phyloP scores from a whole-genome alignment of 2,888 invertebrate genomes.

The Nomada flava region DNA sequence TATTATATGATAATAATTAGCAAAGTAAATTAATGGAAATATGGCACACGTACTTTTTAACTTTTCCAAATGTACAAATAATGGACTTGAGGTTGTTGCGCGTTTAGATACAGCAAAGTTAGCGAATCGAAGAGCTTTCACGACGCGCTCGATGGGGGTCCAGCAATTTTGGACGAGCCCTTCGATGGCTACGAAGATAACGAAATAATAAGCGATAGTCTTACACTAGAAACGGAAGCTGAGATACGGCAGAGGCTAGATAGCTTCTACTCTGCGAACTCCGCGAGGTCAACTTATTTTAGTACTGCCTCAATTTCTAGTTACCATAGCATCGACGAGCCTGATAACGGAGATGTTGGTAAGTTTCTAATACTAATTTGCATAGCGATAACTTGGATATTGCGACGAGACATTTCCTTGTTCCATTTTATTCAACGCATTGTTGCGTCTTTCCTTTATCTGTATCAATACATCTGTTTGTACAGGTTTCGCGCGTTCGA shows the following conservation, averaged over 20 bases:
- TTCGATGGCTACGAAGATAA: constrained; percentile 73
- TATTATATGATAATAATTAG: background rate
- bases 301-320: constrained; percentile 92
- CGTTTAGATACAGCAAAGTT: constrained; percentile 73
- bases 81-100: background rate
- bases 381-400: background rate
- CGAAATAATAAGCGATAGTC: constrained; percentile 79
- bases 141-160: constrained; percentile 75
- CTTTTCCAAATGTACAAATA: background rate
- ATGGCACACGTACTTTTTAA: background rate
- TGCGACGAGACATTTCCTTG: background rate
- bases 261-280: constrained; percentile 94
- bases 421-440: background rate
- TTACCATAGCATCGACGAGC: constrained; percentile 90
- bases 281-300: constrained; percentile 91
- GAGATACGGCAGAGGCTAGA: constrained; percentile 88
- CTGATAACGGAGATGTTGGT: constrained; percentile 84
- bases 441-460: background rate
- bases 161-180: constrained; percentile 69
- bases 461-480: background rate
- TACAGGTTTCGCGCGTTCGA: too few species aligned
- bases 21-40: too few species aligned
- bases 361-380: constrained; percentile 49
- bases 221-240: constrained; percentile 85
- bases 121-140: constrained; percentile 80